These are phyloP conservation scores for Lates japonicus DNA, from an alignment of 2,797 vertebrate species.

Conservation along the genomic window DNA sequence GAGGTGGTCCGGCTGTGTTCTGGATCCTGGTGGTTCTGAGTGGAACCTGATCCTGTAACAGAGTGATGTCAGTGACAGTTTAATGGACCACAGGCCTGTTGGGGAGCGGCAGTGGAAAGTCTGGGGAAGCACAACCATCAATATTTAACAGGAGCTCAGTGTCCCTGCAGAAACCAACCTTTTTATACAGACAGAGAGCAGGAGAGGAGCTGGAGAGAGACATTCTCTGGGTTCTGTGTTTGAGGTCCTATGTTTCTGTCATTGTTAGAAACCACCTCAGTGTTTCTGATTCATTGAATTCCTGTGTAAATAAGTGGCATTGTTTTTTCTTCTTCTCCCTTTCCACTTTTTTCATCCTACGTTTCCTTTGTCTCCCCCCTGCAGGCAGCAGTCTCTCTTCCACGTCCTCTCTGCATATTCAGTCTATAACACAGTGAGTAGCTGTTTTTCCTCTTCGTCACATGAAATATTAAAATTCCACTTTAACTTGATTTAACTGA, in stretches of 20 bases:
- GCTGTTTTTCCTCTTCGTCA: constrained; percentile 2
- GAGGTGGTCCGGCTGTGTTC: constrained; percentile 8
- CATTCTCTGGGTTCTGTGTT: too few relatives aligned
- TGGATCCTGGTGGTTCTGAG: constrained; percentile 3
- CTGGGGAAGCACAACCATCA: constrained; percentile 44
- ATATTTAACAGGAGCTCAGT: constrained; percentile 51
- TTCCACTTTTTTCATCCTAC: too few relatives aligned
- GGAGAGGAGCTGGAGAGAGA: rapidly evolving
- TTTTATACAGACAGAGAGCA: not conserved
- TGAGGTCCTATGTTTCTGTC: not conserved
- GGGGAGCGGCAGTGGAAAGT: constrained; percentile 71
- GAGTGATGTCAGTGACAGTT: constrained; percentile 68
- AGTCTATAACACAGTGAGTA: constrained; percentile 92
- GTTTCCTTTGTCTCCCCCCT: not conserved
- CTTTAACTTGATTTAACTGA: not conserved
- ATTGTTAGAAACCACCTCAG: not conserved
- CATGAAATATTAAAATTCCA: not conserved
- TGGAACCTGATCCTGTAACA: constrained; percentile 58
- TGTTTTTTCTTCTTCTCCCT: not conserved
- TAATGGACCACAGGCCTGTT: constrained; percentile 69
- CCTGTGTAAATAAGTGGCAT: not conserved
- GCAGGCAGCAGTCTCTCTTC: constrained; percentile 92
- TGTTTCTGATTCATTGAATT: not conserved
- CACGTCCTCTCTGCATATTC: constrained; percentile 92
- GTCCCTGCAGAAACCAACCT: not conserved